Percentiles rank a stretch among this genome's conserved stretches.
Evolutionary conservation across 2,113 vertebrate species (phyloP).

Genomic region (Neoarius graeffei): DNA sequence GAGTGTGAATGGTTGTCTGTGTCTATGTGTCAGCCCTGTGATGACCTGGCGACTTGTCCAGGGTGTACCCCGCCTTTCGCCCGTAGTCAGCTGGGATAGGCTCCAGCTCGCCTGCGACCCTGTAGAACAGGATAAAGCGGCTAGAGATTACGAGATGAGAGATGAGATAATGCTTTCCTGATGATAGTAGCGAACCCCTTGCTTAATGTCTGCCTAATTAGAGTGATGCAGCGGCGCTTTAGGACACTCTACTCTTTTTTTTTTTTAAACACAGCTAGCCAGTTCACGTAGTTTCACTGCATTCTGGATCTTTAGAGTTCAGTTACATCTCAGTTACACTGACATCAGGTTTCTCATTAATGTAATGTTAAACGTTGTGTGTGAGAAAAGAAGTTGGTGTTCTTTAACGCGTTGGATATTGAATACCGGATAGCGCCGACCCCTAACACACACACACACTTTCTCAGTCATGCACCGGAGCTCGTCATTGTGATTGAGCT

Average conservation of each 20-base stretch:
- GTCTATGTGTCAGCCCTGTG: too few relatives aligned
- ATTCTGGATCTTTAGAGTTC: not conserved
- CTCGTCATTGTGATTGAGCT: constrained; percentile 42
- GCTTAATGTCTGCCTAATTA: not conserved
- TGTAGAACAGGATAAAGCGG: too few relatives aligned
- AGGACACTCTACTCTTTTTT: not conserved
- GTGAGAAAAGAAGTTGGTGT: not conserved
- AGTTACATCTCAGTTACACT: too few relatives aligned
- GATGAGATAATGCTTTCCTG: not conserved
- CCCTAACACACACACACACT: constrained; percentile 21
- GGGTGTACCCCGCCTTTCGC: too few relatives aligned
- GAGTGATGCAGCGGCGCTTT: not conserved
- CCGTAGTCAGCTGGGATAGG: too few relatives aligned
- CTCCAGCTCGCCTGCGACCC: too few relatives aligned
- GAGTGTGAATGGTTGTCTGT: too few relatives aligned
- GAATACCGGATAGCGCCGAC: too few relatives aligned
- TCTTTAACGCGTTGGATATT: not conserved
- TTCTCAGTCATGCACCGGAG: not conserved
- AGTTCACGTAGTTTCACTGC: not conserved
- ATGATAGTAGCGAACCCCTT: too few relatives aligned
- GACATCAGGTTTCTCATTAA: not conserved
- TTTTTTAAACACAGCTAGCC: not conserved
- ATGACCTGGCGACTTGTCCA: too few relatives aligned
- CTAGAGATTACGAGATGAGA: too few relatives aligned
- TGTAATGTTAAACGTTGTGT: not conserved